These are phyloP conservation scores for Platycheirus rosarum DNA, from an alignment of 2,888 invertebrate genomes.

Conservation along the genomic window DNA sequence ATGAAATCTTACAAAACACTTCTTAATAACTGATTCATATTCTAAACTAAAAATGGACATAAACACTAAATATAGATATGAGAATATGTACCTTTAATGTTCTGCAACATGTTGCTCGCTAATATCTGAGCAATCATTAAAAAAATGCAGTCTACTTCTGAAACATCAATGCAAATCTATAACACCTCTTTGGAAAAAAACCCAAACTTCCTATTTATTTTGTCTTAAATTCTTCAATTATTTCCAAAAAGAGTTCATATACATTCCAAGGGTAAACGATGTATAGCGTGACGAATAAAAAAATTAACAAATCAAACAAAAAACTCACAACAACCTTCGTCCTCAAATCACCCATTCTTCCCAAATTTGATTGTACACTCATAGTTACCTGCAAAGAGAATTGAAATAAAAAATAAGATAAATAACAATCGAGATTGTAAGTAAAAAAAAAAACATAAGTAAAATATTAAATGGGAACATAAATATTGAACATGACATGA, in stretches of 20 bases:
- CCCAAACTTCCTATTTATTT: no score
- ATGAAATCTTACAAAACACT: no score
- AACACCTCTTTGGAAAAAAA: no score
- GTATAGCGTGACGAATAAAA: slow-evolving; percentile 21
- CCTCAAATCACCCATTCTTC: slow-evolving; percentile 32
- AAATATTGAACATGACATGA: slow-evolving; percentile 55
- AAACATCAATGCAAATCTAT: no score
- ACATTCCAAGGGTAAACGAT: slow-evolving; percentile 24
- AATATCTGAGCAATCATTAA: no score
- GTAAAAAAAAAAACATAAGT: slow-evolving; percentile 22
- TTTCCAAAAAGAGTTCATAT: not conserved
- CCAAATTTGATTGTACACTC: slow-evolving; percentile 22
- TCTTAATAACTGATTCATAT: no score
- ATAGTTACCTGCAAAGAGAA: slow-evolving; percentile 63
- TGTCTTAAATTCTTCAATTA: not conserved
- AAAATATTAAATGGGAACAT: slow-evolving; percentile 47
- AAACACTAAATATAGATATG: no score
- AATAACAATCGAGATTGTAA: slow-evolving; percentile 32
- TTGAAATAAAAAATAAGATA: slow-evolving; percentile 36
- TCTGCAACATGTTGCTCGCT: no score
- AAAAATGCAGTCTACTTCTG: no score
- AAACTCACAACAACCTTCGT: slow-evolving; percentile 45
- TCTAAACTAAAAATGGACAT: no score
- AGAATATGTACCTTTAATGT: no score
- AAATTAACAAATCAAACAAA: not conserved